Base-by-base conservation (phyloP, 2,797 vertebrate genomes). In the Staurois parvus region DNA sequence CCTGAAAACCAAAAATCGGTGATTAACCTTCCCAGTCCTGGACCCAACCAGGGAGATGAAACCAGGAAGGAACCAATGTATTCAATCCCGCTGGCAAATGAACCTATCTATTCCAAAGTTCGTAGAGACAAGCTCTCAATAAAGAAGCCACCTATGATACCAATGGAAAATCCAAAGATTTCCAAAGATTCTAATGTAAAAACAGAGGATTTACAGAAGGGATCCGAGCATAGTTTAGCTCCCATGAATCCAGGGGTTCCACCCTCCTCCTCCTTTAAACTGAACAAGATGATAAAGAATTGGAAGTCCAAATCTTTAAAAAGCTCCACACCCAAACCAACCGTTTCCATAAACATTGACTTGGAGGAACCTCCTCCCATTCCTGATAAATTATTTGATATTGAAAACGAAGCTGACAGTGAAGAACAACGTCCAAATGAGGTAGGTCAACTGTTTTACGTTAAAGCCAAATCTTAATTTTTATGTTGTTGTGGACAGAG, bases 361-460 rank as follows among this genome's bases (percentile, higher is more conserved):
- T 28, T 4, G 12, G 48, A 72, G 15, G 29, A 10, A 17, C 74
- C 79, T 7, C 85, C 85, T 52, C 37, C 52, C 13, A 12, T 86
- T 72, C 85, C 85, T 9, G 74, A 37, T 1, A 82, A 40, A 28
- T 15, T 0, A 17, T 82, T 86, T 28, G 13, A 72, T 76, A 9
- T 59, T 6, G 73, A 78, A 30, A 26, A 29, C n/a, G 85, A 81
- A 69, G 3, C 7, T 17, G 0, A 5, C 19, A 64, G 17, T 15
- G 56, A 59, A 59, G 17, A 75, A 32, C 17, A 42, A 13, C 24
- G 7, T 32, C 37, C 26, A 30, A 80, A 19, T 32, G 34, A 70
- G 74, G 79, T 77, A 86, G 7, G 7, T 2, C 30, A 29, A 4
- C 10, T 5, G 68, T 2, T 52, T 52, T 52, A 52, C 4, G 48